phyloP scores from a whole-genome alignment of 2,888 invertebrate species.

The Theretra japonica region DNA sequence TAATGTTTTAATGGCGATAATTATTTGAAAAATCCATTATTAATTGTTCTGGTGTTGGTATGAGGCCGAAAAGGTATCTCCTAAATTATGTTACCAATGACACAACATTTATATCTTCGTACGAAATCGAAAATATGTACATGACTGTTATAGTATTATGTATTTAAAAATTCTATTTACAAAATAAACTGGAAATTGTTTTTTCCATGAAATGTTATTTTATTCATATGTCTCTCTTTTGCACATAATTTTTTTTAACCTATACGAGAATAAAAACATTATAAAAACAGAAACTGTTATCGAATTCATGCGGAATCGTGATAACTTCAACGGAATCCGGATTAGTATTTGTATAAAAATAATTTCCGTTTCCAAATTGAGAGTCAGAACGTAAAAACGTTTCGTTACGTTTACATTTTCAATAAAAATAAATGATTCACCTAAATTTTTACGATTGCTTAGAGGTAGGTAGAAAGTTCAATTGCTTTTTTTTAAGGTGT shows the following conservation, averaged over 20 bases:
- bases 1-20: too few species aligned
- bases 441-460: constrained; percentile 3
- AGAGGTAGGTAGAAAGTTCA: not conserved
- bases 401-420: not conserved
- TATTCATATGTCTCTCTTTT: not conserved
- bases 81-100: too few species aligned
- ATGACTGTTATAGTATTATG: too few species aligned
- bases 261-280: not conserved
- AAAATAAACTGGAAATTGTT: too few species aligned
- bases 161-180: too few species aligned
- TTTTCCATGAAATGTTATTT: too few species aligned
- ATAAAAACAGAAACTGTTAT: not conserved
- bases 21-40: too few species aligned
- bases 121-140: too few species aligned
- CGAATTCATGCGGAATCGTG: not conserved
- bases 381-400: not conserved
- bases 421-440: not conserved
- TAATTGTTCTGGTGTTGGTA: too few species aligned
- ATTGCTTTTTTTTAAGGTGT: too few species aligned
- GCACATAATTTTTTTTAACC: not conserved
- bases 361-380: not conserved
- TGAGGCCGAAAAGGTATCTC: too few species aligned
- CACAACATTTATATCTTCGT: too few species aligned
- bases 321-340: not conserved
- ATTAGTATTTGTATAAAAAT: not conserved